A percentile compares a stretch with the other conserved stretches of the same genome.
These are phyloP conservation scores for Hypolimnas misippus DNA, from an alignment of 2,888 invertebrate species.

Conservation along the genomic window DNA sequence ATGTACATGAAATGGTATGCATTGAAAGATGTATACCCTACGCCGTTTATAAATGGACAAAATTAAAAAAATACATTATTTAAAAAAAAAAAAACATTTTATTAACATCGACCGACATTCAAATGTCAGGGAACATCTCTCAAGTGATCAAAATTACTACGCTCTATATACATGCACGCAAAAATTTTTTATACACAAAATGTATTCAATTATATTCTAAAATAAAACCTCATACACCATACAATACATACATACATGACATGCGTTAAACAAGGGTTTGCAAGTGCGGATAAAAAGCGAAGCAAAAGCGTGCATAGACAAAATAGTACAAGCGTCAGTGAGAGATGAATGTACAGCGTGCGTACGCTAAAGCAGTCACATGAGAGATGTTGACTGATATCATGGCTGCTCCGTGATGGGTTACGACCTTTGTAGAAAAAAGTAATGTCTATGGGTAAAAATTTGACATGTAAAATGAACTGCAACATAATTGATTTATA, in stretches of 20 bases:
- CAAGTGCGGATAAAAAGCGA: constrained; percentile 37
- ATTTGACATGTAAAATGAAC: constrained; percentile 6
- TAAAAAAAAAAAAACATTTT: constrained; percentile 10
- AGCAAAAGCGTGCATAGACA: constrained; percentile 47
- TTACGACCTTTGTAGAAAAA: constrained; percentile 29
- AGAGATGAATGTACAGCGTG: constrained; percentile 55
- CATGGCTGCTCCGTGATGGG: constrained; percentile 48
- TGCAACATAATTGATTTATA: neutral
- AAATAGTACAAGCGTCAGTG: constrained; percentile 42
- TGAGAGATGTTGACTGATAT: constrained; percentile 80
- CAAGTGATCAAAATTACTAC: constrained; percentile 69
- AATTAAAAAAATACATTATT: constrained; percentile 47
- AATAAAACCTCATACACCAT: constrained; percentile 4
- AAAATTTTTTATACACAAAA: constrained; percentile 40
- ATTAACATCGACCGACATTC: constrained; percentile 52
- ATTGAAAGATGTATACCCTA: constrained; percentile 81
- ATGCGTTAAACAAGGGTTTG: constrained; percentile 31
- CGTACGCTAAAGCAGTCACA: constrained; percentile 72
- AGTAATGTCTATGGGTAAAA: constrained; percentile 6
- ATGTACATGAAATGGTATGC: constrained; percentile 37
- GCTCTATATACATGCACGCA: constrained; percentile 66
- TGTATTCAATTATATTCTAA: constrained; percentile 19
- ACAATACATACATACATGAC: constrained; percentile 31
- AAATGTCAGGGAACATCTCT: constrained; percentile 81
- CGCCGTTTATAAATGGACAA: constrained; percentile 70